Percentiles rank a stretch among this genome's conserved stretches.
phyloP scores from a whole-genome alignment of 2,113 vertebrate genomes.

The Microcebus murinus region DNA sequence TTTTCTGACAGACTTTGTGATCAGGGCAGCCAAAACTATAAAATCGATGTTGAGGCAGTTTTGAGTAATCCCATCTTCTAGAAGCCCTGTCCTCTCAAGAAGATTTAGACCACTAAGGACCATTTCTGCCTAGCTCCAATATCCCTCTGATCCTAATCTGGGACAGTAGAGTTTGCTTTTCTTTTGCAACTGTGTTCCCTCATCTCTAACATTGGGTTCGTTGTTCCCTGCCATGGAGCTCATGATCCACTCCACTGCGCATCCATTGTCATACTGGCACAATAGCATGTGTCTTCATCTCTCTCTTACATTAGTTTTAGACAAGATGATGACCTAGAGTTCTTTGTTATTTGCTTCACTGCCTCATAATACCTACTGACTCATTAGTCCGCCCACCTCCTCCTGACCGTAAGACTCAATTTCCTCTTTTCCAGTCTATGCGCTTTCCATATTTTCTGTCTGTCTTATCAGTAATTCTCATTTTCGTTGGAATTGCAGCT shows the following conservation, averaged over 20 bases:
- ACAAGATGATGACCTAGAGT: constrained; percentile 13
- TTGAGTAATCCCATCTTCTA: neutral
- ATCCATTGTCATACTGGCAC: neutral
- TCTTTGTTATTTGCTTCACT: constrained; percentile 55
- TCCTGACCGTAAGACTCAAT: neutral
- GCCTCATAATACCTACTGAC: constrained; percentile 19
- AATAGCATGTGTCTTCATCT: constrained; percentile 30
- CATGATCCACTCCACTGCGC: neutral
- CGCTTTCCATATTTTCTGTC: neutral
- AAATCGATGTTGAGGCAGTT: neutral
- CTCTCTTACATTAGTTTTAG: constrained; percentile 34
- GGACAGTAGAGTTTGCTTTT: neutral
- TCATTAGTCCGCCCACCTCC: constrained; percentile 12
- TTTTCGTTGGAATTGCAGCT: constrained; percentile 10
- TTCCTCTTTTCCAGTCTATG: constrained; percentile 46
- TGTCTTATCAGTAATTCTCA: constrained; percentile 41
- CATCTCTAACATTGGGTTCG: neutral
- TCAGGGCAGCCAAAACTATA: neutral
- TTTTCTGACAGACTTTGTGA: neutral
- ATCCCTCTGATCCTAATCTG: neutral
- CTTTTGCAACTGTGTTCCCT: neutral
- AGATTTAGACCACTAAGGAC: neutral
- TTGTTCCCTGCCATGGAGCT: neutral
- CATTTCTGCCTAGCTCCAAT: neutral
- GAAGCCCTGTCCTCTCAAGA: neutral